Evolutionary conservation across 2,797 vertebrate species (phyloP).

Genomic region (Sphenodon punctatus): DNA sequence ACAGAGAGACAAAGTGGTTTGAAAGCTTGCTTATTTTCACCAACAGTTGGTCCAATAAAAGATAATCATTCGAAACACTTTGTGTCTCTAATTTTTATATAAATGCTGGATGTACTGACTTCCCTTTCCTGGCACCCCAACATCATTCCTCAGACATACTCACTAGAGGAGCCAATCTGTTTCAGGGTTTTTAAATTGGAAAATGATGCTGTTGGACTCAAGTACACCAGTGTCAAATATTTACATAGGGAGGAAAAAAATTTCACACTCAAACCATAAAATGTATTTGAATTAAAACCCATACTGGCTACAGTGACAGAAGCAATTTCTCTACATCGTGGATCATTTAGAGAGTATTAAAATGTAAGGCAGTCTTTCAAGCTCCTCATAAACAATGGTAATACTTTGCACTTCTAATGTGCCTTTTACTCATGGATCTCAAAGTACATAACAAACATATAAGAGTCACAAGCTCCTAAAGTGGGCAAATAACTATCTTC

Average conservation of each 20-base stretch:
- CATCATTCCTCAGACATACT: constrained; percentile 47
- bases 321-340: constrained; percentile 6
- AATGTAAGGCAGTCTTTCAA: constrained; percentile 9
- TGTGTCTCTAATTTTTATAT: constrained; percentile 38
- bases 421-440: constrained; percentile 20
- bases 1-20: too few relatives aligned
- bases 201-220: constrained; percentile 28
- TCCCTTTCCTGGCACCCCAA: constrained; percentile 46
- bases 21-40: too few relatives aligned
- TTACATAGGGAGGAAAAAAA: rapidly evolving
- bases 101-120: not conserved
- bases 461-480: not conserved
- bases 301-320: not conserved
- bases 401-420: constrained; percentile 14
- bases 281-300: constrained; percentile 59
- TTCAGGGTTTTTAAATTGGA: constrained; percentile 18
- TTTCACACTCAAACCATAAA: constrained; percentile 49
- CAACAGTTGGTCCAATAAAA: too few relatives aligned
- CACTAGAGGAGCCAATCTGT: constrained; percentile 25
- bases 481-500: not conserved
- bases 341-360: constrained; percentile 5
- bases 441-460: constrained; percentile 10
- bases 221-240: not conserved
- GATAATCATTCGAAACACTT: too few relatives aligned
- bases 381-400: not conserved